Evolutionary conservation across 2,888 invertebrate genomes (phyloP), one percentile per base, ranked within the genome.

Genomic region (Calliphora vomitoria): DNA sequence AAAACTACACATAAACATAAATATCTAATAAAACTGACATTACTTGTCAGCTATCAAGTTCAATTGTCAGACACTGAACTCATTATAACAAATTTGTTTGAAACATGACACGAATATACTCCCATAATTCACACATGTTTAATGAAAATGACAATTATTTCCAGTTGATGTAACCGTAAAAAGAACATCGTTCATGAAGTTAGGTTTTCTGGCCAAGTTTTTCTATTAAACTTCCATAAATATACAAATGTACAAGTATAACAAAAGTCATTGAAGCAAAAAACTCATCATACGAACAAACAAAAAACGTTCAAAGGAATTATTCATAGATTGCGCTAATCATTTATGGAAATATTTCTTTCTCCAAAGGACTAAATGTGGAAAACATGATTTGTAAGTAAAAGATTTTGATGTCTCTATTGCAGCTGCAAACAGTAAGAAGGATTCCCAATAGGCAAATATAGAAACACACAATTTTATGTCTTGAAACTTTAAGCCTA

Each of bases 391-490:
- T 78, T 60, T 80, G 47, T 31, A 47, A 69, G 47, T 6, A 31
- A 81, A 31, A 41, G 13, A 55, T 35, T 31, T 60, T 75, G 41
- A 82, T 82, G 76, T 25, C 82, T 82, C 60, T 44, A 76, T 76
- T 76, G 75, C 82, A 76, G 68, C 75, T 75, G 75, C 75, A 71
- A 47, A n/a, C 53, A 6, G 10, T 18, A 47, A 13, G 11, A 66
- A 68, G 35, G 13, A 20, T n/a, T 20, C 18, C 66, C 44, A 66
- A 64, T 13, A 31, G 31, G 11, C 6, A 60, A 25, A 31, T 38
- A 62, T 25, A 20, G 5, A 60, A 20, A 55, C 10, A 35, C 35
- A 35, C 5, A 35, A 35, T 35, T 35, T 1, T 35, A 35, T 4
- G 6, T 35, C 4, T 35, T 35, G 4, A 41, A 18, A 25, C 35